Evolutionary conservation across 1,140 invertebrate genomes (phyloP).

Genomic region (Stegodyphus dumicola): DNA sequence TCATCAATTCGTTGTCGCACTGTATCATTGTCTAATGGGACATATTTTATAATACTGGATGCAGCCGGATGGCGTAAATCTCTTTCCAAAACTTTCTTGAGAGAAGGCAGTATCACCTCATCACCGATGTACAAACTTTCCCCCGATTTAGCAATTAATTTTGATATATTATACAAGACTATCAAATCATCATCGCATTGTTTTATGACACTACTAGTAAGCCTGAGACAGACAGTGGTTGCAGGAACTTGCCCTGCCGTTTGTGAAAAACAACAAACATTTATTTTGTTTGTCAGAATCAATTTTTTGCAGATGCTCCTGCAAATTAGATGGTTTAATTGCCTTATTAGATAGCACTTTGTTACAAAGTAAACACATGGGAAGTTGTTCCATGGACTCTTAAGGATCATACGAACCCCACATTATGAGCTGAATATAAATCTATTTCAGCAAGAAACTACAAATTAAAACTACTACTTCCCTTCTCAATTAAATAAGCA

Average conservation of each 20-base stretch:
- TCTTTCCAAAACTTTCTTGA: not conserved
- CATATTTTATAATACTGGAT: not conserved
- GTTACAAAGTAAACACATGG: slow-evolving; percentile 3
- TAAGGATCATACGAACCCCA: too few species aligned
- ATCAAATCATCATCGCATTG: not conserved
- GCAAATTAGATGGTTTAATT: not conserved
- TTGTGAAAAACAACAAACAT: too few species aligned
- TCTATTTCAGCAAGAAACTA: too few species aligned
- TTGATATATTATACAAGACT: not conserved
- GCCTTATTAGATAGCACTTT: not conserved
- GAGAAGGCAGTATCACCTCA: not conserved
- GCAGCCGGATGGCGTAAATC: not conserved
- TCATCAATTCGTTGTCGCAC: not conserved
- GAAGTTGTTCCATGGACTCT: not conserved
- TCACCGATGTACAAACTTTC: not conserved
- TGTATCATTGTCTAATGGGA: not conserved
- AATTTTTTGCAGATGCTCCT: not conserved
- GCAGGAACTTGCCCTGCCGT: too few species aligned
- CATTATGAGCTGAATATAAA: too few species aligned
- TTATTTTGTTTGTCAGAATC: not conserved
- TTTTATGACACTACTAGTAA: not conserved
- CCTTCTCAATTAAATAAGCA: too few species aligned
- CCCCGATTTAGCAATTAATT: not conserved
- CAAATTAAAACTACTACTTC: too few species aligned
- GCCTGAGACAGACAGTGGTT: too few species aligned